Percentiles rank a stretch among this genome's conserved stretches.
Evolutionary conservation across 1,140 invertebrate species (phyloP).

Genomic region (Drosophila repleta): DNA sequence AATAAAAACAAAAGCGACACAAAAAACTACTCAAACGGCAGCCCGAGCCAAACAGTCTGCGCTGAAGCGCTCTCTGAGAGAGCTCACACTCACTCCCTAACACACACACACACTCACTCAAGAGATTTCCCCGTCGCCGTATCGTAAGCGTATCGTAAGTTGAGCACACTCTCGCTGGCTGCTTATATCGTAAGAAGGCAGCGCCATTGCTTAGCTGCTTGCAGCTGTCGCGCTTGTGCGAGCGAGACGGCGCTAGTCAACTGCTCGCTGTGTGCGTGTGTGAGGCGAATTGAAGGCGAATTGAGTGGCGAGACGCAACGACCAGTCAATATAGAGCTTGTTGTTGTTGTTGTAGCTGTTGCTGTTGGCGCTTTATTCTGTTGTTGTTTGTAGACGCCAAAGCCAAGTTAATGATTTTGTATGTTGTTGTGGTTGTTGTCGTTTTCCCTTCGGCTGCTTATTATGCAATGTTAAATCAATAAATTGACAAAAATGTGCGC

Average conservation of each 20-base stretch:
- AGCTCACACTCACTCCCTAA: constrained; percentile 20
- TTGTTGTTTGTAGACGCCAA: constrained; percentile 20
- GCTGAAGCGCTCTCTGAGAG: constrained; percentile 34
- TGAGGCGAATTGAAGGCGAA: constrained; percentile 65
- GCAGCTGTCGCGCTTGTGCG: constrained; percentile 33
- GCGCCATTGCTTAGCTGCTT: constrained; percentile 64
- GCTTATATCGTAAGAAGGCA: constrained; percentile 80
- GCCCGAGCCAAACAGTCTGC: constrained; percentile 72
- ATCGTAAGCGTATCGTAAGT: constrained; percentile 71
- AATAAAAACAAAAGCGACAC: constrained; percentile 22
- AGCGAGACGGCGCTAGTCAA: constrained; percentile 61
- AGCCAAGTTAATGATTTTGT: constrained; percentile 67
- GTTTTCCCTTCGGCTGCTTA: constrained; percentile 17
- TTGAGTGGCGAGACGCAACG: constrained; percentile 51
- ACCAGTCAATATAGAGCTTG: constrained; percentile 46
- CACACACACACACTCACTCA: constrained; percentile 13
- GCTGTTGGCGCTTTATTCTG: constrained; percentile 27
- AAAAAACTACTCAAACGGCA: constrained; percentile 44
- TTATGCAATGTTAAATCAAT: constrained; percentile 78
- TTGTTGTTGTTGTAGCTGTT: constrained; percentile 18
- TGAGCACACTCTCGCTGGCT: constrained; percentile 28
- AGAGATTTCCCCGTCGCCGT: constrained; percentile 55
- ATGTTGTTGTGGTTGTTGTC: background rate
- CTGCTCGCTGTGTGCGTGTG: constrained; percentile 22
- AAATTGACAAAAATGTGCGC: constrained; percentile 52